Evolutionary conservation across 2,113 vertebrate species (phyloP), one percentile per base, ranked within the genome.

Genomic region (Dicerorhinus sumatrensis): DNA sequence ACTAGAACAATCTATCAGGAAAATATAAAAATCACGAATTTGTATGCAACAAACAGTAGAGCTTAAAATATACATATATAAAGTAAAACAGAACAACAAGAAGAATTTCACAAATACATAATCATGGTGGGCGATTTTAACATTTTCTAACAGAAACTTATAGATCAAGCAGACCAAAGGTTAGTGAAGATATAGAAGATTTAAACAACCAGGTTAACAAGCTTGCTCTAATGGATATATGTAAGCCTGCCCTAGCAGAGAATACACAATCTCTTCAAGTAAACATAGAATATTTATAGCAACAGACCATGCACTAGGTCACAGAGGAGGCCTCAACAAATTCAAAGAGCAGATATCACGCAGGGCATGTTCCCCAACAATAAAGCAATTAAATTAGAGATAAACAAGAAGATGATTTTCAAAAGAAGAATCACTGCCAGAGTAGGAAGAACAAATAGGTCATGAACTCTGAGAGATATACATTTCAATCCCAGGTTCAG

Each of bases 1-100:
- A 65, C 31, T 83, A 60, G 13, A 91, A 80, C 10, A 79, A 75
- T 33, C 25, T 51, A 54, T n/a, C 10, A 84, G 23, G 25, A 89
- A 94, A 89, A 94, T 51, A 6, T 8, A 77, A 86, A 94, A 91
- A 85, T 76, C 60, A 31, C 25, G 16, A 86, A 80, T 62, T 42
- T 95, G 25, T 76, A 76, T 11, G 7, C 73, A 94, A 51, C 60
- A 76, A 62, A 69, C 18, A n/a, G 48, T n/a, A 79, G 48, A 88
- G 14, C 20, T 54, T 54, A 54, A 54, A 54, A 65, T 31, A 67
- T 70, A 72, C 25, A 60, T n/a, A 91, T 2, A 76, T 46, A 70
- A 58, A 29, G 12, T 5, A 82, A 72, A 80, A 42, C 16, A 76
- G n/a, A 80, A 85, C 36, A 36, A 27, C 25, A 36, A 67, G 18